Conservation (phyloP, 2,888 invertebrate genomes). For the Phengaris alcon region DNA sequence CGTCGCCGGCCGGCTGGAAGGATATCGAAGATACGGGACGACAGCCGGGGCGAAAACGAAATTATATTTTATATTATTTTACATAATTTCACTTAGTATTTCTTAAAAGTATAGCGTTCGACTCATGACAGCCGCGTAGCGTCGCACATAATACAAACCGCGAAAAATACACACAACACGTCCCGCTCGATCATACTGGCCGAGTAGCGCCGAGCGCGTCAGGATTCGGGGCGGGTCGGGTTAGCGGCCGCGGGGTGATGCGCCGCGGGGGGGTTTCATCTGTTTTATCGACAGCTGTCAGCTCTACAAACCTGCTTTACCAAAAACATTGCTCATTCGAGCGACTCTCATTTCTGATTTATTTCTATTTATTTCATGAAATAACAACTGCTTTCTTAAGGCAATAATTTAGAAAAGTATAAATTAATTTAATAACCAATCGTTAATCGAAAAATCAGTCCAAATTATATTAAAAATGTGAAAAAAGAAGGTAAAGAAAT, state of each 20-base stretch:
- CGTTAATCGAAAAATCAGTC: neutral
- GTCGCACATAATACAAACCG: slow-evolving; percentile 57
- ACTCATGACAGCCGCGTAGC: slow-evolving; percentile 67
- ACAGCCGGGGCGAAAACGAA: slow-evolving; percentile 78
- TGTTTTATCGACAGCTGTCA: slow-evolving; percentile 51
- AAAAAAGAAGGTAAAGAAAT: neutral
- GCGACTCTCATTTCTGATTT: slow-evolving; percentile 1
- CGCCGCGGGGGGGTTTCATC: slow-evolving; percentile 50
- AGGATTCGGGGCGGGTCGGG: slow-evolving; percentile 39
- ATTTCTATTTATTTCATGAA: neutral
- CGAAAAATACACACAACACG: slow-evolving; percentile 60
- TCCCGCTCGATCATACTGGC: slow-evolving; percentile 76
- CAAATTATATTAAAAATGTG: neutral
- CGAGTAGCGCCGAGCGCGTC: slow-evolving; percentile 36
- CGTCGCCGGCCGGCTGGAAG: slow-evolving; percentile 84
- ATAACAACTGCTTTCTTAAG: neutral
- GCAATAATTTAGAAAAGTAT: neutral
- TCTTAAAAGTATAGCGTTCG: slow-evolving; percentile 60
- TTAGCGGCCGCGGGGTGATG: slow-evolving; percentile 46
- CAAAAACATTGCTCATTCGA: slow-evolving; percentile 13
- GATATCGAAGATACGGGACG: slow-evolving; percentile 72
- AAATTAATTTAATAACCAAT: neutral
- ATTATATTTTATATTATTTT: slow-evolving; percentile 68
- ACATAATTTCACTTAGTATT: slow-evolving; percentile 77
- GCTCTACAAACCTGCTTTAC: slow-evolving; percentile 25